Evolutionary conservation across 2,113 vertebrate species (phyloP), one percentile per base, ranked within the genome.

Genomic region (Ahaetulla prasina): DNA sequence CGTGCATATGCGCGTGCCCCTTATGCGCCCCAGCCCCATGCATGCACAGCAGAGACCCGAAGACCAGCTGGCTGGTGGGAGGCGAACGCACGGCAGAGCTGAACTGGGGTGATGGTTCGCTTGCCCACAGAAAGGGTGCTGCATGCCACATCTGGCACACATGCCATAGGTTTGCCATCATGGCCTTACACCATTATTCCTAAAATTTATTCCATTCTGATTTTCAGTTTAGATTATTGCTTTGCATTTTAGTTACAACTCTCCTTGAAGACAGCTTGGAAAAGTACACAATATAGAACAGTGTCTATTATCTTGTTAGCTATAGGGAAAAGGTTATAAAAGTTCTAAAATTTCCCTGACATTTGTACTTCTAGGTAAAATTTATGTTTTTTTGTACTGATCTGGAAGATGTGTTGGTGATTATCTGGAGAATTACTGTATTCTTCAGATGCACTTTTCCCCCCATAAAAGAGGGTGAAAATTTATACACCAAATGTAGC

Each of bases 161-260:
- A 47, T 47, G 45, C 45, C 45, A 47, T 47, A 47, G 45, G 45
- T 47, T 47, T 0, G 45, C 45, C 45, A 47, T 47, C 45, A 47
- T 47, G 4, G 60, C 89, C 91, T 89, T 45, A 91, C 47, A 49
- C n/a, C 0, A 0, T n/a, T 25, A 49, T 49, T 0, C 0, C 25
- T 93, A 68, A 90, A 95, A 52, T 55, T 20, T 68, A 84, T 55
- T 94, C 20, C 43, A 87, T 4, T 43, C 52, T 89, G 45, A 92
- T 8, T 91, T 93, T 88, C 90, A 8, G 60, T 90, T 90, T 93
- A 88, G 30, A 91, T 93, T 88, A 91, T 47, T 91, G 25, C 50
- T 49, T 16, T 88, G 85, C 20, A 57, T 20, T 88, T 39, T 11
- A 47, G 16, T 47, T 90, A 35, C 8, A 84, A 30, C 12, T 80